Percentiles rank a stretch among this genome's conserved stretches.
These are phyloP conservation scores for Orchestes rusci DNA, from an alignment of 2,888 invertebrate genomes.

Conservation along the genomic window DNA sequence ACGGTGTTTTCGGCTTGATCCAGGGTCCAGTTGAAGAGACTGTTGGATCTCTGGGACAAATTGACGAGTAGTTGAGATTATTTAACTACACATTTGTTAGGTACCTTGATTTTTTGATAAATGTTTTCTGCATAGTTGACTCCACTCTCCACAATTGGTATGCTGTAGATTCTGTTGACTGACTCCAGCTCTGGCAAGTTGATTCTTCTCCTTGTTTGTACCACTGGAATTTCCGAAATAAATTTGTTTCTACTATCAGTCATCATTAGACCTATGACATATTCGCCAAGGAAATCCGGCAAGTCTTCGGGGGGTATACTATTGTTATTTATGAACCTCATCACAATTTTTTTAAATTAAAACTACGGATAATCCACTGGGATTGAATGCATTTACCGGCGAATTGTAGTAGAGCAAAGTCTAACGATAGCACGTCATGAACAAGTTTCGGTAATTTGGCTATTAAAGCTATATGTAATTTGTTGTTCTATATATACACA, in stretches of 20 bases:
- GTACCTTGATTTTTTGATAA: constrained; percentile 69
- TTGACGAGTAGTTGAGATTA: constrained; percentile 2
- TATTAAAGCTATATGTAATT: no score
- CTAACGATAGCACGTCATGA: constrained; percentile 1
- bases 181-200: constrained; percentile 54
- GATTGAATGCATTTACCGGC: no score
- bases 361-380: no score
- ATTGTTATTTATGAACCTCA: constrained; percentile 15
- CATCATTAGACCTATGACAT: constrained; percentile 8
- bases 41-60: constrained; percentile 56
- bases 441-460: no score
- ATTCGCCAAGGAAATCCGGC: constrained; percentile 9
- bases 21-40: constrained; percentile 68
- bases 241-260: background rate
- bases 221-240: constrained; percentile 31
- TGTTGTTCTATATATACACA: no score
- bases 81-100: background rate
- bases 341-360: no score
- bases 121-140: constrained; percentile 66
- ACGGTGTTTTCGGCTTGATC: constrained; percentile 69
- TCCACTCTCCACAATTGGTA: constrained; percentile 78
- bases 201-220: constrained; percentile 26
- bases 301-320: constrained; percentile 6
- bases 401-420: background rate
- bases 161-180: constrained; percentile 64